A percentile compares a stretch with the other conserved stretches of the same genome.
These are phyloP conservation scores for Berghia stephanieae DNA, from an alignment of 1,140 invertebrate species.

Conservation along the genomic window DNA sequence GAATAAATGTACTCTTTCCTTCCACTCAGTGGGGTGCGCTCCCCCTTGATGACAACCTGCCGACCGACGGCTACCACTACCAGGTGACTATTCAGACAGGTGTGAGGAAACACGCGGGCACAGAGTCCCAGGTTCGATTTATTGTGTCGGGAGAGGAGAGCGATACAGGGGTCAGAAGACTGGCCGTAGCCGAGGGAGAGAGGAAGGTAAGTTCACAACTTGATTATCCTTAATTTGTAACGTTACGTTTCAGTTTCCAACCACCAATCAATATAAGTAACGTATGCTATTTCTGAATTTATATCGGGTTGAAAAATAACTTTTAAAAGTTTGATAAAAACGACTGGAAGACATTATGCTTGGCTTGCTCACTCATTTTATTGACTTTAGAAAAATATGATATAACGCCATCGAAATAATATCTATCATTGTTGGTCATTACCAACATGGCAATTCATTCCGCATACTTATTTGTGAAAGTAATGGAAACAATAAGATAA, in stretches of 20 bases:
- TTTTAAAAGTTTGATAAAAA: too few species aligned
- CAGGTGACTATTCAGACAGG: conserved; percentile 64
- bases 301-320: too few species aligned
- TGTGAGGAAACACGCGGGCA: conserved; percentile 58
- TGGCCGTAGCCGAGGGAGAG: conserved; percentile 55
- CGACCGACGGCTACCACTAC: conserved; percentile 65
- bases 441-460: too few species aligned
- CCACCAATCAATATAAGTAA: too few species aligned
- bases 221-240: neutral
- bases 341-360: too few species aligned
- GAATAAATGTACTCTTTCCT: neutral
- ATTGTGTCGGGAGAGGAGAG: conserved; percentile 63
- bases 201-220: conserved; percentile 16
- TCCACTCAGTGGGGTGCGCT: conserved; percentile 61
- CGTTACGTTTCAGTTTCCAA: neutral
- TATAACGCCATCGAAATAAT: too few species aligned
- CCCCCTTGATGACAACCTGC: conserved; percentile 65
- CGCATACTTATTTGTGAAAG: too few species aligned
- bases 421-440: too few species aligned
- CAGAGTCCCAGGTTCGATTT: conserved; percentile 62
- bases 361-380: too few species aligned
- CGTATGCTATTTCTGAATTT: too few species aligned
- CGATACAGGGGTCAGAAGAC: conserved; percentile 61
- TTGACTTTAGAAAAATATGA: too few species aligned
- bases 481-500: too few species aligned